A percentile compares a stretch with the other conserved stretches of the same genome.
phyloP scores from a whole-genome alignment of 2,797 vertebrate species.

The Lycodopsis pacificus region DNA sequence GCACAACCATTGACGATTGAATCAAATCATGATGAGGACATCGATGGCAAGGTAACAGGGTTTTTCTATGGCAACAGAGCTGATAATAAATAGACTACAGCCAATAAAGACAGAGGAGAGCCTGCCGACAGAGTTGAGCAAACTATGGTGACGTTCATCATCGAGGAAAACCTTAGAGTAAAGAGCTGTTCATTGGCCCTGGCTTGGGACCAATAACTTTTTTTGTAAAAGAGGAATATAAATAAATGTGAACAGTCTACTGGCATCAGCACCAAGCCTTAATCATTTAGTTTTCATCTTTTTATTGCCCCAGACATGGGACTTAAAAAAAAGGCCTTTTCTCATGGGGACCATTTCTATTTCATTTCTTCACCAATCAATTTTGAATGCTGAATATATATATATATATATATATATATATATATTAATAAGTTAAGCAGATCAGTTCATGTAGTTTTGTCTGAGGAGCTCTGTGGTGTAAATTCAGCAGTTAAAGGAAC shows the following conservation, averaged over 20 bases:
- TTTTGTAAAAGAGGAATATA: not conserved
- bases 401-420: no score
- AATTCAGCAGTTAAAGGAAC: no score
- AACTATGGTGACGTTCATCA: conserved; percentile 1
- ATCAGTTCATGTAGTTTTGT: no score
- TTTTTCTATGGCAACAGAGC: not conserved
- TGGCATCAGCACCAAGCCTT: conserved; percentile 70
- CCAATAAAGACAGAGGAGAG: not conserved
- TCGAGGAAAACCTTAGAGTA: not conserved
- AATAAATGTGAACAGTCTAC: conserved; percentile 37
- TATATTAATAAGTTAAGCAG: no score
- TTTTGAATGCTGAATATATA: no score
- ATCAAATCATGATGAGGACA: not conserved
- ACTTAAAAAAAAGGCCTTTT: not conserved
- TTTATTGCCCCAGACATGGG: conserved; percentile 1
- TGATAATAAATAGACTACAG: not conserved
- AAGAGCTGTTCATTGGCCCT: not conserved
- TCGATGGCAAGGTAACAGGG: not conserved
- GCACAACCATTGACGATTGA: conserved; percentile 27
- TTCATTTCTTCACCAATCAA: not conserved
- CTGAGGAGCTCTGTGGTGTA: no score
- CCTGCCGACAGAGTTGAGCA: not conserved
- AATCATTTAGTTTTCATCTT: conserved; percentile 27
- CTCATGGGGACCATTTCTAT: conserved; percentile 1
- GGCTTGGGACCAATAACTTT: not conserved